A percentile compares a stretch with the other conserved stretches of the same genome.
These are phyloP conservation scores for Amphiprion clarkii DNA, from an alignment of 2,797 vertebrate species.

Conservation along the genomic window DNA sequence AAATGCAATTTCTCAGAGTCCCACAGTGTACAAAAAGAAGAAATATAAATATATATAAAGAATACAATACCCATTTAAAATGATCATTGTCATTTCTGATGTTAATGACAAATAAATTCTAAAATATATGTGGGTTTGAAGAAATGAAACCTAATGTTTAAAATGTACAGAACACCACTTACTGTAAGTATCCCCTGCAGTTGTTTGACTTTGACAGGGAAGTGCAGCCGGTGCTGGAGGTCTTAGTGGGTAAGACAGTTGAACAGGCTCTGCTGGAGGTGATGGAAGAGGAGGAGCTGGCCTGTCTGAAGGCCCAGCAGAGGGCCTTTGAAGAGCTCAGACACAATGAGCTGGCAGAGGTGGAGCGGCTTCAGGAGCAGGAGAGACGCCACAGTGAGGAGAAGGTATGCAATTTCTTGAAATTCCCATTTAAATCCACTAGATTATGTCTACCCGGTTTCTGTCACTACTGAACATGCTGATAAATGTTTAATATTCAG, in stretches of 20 bases:
- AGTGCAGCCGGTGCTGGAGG: constrained; percentile 92
- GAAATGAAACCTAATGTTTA: no score
- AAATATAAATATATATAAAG: no score
- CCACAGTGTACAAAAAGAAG: no score
- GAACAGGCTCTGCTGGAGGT: constrained; percentile 95
- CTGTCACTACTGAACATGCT: neutral
- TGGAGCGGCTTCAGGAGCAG: constrained; percentile 92
- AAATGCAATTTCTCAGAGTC: no score
- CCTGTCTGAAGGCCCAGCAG: constrained; percentile 85
- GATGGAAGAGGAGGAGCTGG: constrained; percentile 95
- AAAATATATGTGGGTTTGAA: neutral
- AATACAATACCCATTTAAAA: no score
- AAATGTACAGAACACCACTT: neutral
- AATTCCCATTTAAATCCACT: neutral
- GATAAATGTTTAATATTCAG: neutral
- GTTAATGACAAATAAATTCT: neutral
- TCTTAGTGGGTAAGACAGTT: constrained; percentile 92
- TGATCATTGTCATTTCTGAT: no score
- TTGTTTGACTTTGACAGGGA: constrained; percentile 96
- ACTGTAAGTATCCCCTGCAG: constrained; percentile 75
- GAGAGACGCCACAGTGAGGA: constrained; percentile 90
- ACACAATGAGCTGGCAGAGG: constrained; percentile 89
- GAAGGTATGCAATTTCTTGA: constrained; percentile 74
- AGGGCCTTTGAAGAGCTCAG: constrained; percentile 85
- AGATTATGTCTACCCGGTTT: neutral